phyloP scores from a whole-genome alignment of 2,113 vertebrate genomes.

The Cnemophilus loriae region DNA sequence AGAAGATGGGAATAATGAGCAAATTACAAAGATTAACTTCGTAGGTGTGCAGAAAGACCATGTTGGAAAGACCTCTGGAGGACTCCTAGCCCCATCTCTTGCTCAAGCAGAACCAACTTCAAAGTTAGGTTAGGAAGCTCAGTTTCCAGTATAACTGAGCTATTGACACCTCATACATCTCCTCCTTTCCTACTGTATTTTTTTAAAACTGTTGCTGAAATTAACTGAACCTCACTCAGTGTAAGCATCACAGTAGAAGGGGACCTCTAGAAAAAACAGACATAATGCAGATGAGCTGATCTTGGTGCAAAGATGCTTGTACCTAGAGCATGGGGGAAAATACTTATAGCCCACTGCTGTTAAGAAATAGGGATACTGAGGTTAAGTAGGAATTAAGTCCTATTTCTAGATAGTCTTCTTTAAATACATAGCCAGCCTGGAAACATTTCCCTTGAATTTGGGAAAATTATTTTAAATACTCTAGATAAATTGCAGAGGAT shows the following conservation, averaged over 20 bases:
- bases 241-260: neutral
- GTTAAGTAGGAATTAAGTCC: neutral
- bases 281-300: neutral
- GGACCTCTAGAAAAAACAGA: neutral
- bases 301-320: neutral
- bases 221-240: neutral
- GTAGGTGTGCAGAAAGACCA: neutral
- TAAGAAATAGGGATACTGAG: neutral
- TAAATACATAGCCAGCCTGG: neutral
- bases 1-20: neutral
- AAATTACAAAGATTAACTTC: neutral
- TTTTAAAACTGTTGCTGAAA: neutral
- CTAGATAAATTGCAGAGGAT: neutral
- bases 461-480: neutral
- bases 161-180: neutral
- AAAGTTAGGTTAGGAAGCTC: neutral
- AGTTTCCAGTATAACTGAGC: accelerated
- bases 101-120: neutral
- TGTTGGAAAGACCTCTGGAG: neutral
- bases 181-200: neutral
- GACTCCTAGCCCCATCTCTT: neutral
- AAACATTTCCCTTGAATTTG: neutral
- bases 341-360: neutral
- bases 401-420: neutral
- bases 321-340: accelerated